Conservation (phyloP, 2,797 vertebrate species). For the Chelmon rostratus region DNA sequence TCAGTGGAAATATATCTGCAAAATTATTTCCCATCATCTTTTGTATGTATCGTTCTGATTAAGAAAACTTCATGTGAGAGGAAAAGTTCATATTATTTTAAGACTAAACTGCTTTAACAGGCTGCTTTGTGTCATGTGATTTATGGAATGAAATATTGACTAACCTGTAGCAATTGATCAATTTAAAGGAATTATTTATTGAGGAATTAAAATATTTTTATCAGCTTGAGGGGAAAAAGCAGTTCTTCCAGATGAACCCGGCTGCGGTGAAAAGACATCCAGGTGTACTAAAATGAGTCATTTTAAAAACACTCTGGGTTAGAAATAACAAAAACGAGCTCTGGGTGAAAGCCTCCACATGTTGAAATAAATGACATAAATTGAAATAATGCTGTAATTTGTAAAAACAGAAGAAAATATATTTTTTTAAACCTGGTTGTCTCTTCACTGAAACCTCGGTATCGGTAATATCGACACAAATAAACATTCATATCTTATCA, state of each 20-base stretch:
- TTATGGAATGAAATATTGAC: not conserved
- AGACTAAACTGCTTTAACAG: not conserved
- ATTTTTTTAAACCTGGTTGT: not conserved
- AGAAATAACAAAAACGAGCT: not conserved
- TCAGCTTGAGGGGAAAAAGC: not conserved
- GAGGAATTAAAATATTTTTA: not conserved
- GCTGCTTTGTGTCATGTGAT: not conserved
- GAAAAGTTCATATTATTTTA: not conserved
- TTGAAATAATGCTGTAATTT: not conserved
- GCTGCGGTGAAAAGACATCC: not conserved
- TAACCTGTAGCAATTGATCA: not conserved
- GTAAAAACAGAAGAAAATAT: too few relatives aligned
- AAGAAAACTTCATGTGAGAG: not conserved
- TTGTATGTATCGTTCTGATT: not conserved
- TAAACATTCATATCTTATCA: not conserved
- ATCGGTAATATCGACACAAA: not conserved
- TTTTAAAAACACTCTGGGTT: not conserved
- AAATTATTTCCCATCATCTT: not conserved
- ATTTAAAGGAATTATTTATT: not conserved
- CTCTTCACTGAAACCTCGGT: not conserved
- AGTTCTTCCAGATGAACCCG: not conserved
- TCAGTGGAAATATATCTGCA: not conserved
- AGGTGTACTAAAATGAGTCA: not conserved
- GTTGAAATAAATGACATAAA: not conserved
- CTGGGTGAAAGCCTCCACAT: not conserved